Conservation (phyloP, 1,140 invertebrate genomes). For the Halyomorpha halys region DNA sequence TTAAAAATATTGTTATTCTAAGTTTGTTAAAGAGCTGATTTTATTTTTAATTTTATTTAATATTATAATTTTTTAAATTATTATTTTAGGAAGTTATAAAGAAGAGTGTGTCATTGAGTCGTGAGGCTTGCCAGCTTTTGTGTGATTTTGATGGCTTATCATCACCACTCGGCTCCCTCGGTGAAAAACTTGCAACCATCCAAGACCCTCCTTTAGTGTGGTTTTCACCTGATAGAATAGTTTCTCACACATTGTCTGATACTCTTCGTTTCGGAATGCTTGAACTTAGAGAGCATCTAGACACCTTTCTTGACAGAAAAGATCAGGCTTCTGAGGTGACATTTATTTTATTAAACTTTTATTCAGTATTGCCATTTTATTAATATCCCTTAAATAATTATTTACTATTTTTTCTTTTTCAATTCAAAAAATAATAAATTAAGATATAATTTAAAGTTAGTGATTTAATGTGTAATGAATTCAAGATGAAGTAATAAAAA, state of each 20-base stretch:
- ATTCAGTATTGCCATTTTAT: background rate
- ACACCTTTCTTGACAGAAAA: slow-evolving; percentile 84
- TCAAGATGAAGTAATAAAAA: too few relatives aligned
- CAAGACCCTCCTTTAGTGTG: slow-evolving; percentile 62
- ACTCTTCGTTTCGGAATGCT: slow-evolving; percentile 76
- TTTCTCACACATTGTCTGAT: slow-evolving; percentile 56
- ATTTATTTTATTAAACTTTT: slow-evolving; percentile 20
- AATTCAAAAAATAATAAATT: background rate
- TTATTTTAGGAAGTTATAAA: slow-evolving; percentile 42
- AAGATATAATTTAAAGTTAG: too few relatives aligned
- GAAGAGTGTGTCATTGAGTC: slow-evolving; percentile 45
- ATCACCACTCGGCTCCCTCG: slow-evolving; percentile 49
- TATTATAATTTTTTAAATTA: background rate
- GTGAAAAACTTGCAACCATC: slow-evolving; percentile 47
- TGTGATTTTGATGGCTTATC: slow-evolving; percentile 34
- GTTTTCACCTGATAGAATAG: slow-evolving; percentile 50
- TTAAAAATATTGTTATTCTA: too few relatives aligned
- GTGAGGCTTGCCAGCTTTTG: slow-evolving; percentile 42
- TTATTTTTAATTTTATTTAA: too few relatives aligned
- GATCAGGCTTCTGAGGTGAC: slow-evolving; percentile 80
- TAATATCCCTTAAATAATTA: too few relatives aligned
- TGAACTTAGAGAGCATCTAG: slow-evolving; percentile 90
- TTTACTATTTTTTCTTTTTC: too few relatives aligned
- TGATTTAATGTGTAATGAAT: too few relatives aligned
- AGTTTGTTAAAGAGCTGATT: too few relatives aligned